These are phyloP conservation scores for Entomobrya multifasciata DNA, from an alignment of 2,888 invertebrate species.

Conservation along the genomic window DNA sequence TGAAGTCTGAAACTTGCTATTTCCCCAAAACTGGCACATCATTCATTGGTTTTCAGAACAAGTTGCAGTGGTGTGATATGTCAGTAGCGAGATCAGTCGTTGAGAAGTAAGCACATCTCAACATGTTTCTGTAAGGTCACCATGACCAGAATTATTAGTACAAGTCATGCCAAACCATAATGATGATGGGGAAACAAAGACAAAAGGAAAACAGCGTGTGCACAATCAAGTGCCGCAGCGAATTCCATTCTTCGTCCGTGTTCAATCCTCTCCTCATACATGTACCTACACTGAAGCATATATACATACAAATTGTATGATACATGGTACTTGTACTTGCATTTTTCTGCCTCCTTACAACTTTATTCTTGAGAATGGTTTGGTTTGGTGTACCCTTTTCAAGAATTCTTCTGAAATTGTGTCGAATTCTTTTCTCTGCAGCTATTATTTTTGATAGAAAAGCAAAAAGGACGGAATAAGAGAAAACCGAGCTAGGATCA, in stretches of 20 bases:
- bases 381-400: too few relatives aligned
- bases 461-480: neutral
- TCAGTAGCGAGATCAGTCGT: neutral
- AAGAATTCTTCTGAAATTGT: neutral
- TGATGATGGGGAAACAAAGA: neutral
- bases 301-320: neutral
- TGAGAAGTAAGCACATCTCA: neutral
- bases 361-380: neutral
- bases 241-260: too few relatives aligned
- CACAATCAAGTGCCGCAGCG: too few relatives aligned
- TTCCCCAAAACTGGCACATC: neutral
- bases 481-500: too few relatives aligned
- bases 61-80: neutral
- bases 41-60: neutral
- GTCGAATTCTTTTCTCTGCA: neutral
- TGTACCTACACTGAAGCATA: neutral
- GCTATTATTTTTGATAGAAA: slow-evolving; percentile 11
- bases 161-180: neutral
- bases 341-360: neutral
- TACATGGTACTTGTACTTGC: too few relatives aligned
- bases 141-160: neutral
- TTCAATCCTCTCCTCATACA: neutral
- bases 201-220: too few relatives aligned
- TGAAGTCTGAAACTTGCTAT: neutral
- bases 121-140: neutral